Evolutionary conservation across 2,888 invertebrate genomes (phyloP).

Genomic region (Drosophila greeni): DNA sequence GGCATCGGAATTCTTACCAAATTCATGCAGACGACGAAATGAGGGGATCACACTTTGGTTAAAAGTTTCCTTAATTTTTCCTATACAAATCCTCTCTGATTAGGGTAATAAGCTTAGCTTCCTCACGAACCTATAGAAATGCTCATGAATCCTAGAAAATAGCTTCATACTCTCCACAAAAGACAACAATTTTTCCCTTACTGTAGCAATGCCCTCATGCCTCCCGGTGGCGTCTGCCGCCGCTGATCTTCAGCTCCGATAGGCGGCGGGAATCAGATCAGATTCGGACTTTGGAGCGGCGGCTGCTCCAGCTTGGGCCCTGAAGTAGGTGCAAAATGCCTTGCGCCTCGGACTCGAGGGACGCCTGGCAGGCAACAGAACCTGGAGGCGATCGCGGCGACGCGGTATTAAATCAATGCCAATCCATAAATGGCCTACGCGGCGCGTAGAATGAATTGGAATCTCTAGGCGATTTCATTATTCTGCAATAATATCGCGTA

Average conservation of each 20-base stretch:
- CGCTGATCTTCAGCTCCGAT: conserved; percentile 59
- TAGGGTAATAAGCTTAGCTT: background rate
- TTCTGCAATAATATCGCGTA: conserved; percentile 65
- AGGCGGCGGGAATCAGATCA: conserved; percentile 74
- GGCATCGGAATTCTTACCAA: conserved; percentile 2
- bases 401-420: conserved; percentile 74
- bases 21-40: background rate
- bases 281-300: conserved; percentile 54
- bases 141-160: too few species aligned
- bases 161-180: background rate
- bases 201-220: background rate
- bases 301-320: conserved; percentile 19
- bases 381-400: conserved; percentile 32
- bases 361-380: conserved; percentile 53
- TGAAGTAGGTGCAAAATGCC: conserved; percentile 75
- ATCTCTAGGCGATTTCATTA: conserved; percentile 69
- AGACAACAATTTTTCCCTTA: background rate
- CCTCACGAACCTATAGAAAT: background rate
- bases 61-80: too few species aligned
- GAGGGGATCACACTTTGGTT: background rate
- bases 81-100: background rate
- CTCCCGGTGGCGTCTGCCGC: conserved; percentile 51
- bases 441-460: conserved; percentile 64
- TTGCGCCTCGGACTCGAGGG: conserved; percentile 75
- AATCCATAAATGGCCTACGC: conserved; percentile 70